Conservation (phyloP, 1,140 invertebrate species). For the Drosophila parvula region DNA sequence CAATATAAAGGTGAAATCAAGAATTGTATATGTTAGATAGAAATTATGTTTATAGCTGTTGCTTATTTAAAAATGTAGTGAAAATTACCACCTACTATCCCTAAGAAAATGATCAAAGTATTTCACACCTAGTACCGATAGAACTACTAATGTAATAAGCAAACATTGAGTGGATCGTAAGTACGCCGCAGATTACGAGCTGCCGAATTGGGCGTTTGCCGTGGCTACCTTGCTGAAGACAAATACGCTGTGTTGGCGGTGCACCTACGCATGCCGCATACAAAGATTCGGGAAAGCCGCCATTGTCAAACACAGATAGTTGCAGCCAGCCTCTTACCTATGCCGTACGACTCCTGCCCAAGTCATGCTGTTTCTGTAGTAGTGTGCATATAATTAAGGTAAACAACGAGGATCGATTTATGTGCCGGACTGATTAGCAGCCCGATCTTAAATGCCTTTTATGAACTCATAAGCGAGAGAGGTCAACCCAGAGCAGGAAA, state of each 20-base stretch:
- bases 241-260: constrained; percentile 42
- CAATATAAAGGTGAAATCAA: no score
- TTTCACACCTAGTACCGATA: constrained; percentile 68
- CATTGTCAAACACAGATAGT: constrained; percentile 59
- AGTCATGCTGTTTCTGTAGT: constrained; percentile 1
- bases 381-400: constrained; percentile 61
- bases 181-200: constrained; percentile 50
- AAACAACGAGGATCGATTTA: constrained; percentile 50
- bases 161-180: constrained; percentile 25
- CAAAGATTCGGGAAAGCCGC: constrained; percentile 39
- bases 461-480: constrained; percentile 67
- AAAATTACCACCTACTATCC: constrained; percentile 9
- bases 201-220: constrained; percentile 11
- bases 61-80: neutral
- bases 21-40: no score
- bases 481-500: constrained; percentile 36
- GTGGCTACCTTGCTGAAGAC: constrained; percentile 25
- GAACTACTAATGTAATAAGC: constrained; percentile 45
- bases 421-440: constrained; percentile 56
- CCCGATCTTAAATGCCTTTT: constrained; percentile 70
- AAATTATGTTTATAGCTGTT: neutral
- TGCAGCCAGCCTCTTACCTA: constrained; percentile 53
- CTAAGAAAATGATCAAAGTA: constrained; percentile 60
- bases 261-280: constrained; percentile 26
- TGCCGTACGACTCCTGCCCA: constrained; percentile 6